Base-by-base conservation (phyloP, 2,888 invertebrate genomes). In the Leptinotarsa haldemani region DNA sequence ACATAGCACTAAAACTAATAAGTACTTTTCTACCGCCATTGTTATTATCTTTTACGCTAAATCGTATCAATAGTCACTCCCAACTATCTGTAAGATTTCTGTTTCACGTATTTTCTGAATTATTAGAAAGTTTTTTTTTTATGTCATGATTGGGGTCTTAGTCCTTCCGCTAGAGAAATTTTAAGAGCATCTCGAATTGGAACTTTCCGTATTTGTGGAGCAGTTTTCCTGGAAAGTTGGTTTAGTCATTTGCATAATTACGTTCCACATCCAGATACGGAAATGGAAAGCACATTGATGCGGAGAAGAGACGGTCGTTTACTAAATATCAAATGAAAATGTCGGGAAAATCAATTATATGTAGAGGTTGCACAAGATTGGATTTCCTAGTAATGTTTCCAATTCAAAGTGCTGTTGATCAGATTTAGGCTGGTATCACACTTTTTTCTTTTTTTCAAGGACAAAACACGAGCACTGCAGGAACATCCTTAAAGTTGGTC, bases 151-250 rank as follows among this genome's bases (percentile, higher is more conserved):
- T 30, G 16, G 40, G 30, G 12, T 30, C 30, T 61, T n/a, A 15
- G 61, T 40, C 30, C n/a, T 56, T 40, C n/a, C 61, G n/a, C 61
- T 40, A n/a, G 61, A 61, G 61, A 40, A 40, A 61, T 61, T 61
- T 22, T 18, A 61, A 61, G 61, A 61, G 25, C 61, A 40, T 3
- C 40, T n/a, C 4, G 40, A 61, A 40, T 61, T 25, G 18, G 30
- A 30, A 61, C 61, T 30, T n/a, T 25, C 15, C 30, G 40, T 61
- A 40, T 61, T 61, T 61, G 61, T 61, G 30, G n/a, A 61, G 61
- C 61, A 61, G 9, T 61, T 61, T 61, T 61, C 40, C 40, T 40
- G 61, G 18, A 61, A 12, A 61, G 61, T 61, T 61, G 30, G 30
- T 2, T 40, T n/a, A 61, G 30, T 61, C 25, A 61, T 61, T 61